Base-by-base conservation (phyloP, 2,888 invertebrate species). In the Plutella xylostella region DNA sequence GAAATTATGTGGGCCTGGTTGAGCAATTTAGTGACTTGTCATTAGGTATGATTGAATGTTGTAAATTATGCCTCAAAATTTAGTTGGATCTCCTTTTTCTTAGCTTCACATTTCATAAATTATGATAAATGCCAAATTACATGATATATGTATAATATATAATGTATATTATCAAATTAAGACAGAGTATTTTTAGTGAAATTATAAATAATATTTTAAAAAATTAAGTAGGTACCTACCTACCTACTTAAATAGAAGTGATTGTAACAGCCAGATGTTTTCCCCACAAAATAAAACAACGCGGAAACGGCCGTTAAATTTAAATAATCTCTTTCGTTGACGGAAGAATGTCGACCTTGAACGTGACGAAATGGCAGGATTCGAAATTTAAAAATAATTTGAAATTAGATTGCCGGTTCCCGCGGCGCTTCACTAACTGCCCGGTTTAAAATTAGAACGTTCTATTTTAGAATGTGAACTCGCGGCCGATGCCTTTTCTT, bases 391-490 rank as follows among this genome's bases (percentile, higher is more conserved):
- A 76, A 78, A 72, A 66, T 45, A 65, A 57, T 72, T 68, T 65
- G 61, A 68, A 68, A 73, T 70, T 74, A 70, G 74, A 70, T 66
- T 60, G 60, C 56, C 55, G 63, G 72, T 74, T 77, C 72, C 76
- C 75, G 74, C 72, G 68, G 72, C 68, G 73, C 72, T 70, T 70
- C 73, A 63, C 72, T 75, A 12, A 78, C 74, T 78, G 69, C 70
- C 70, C 57, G 48, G 65, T 76, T 75, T 79, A 80, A 69, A 77
- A 73, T 70, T 80, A 79, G 80, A 79, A 72, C 64, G 60, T 72
- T 77, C 82, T 79, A 83, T 80, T 80, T 75, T 69, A 67, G 79
- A 72, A 65, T 75, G 56, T 77, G 74, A 78, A 80, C 79, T 74
- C 75, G 63, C 71, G 75, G 71, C 61, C 74, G 72, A 73, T 74